Conservation (phyloP, 2,113 vertebrate genomes). For the Eurypyga helias region DNA sequence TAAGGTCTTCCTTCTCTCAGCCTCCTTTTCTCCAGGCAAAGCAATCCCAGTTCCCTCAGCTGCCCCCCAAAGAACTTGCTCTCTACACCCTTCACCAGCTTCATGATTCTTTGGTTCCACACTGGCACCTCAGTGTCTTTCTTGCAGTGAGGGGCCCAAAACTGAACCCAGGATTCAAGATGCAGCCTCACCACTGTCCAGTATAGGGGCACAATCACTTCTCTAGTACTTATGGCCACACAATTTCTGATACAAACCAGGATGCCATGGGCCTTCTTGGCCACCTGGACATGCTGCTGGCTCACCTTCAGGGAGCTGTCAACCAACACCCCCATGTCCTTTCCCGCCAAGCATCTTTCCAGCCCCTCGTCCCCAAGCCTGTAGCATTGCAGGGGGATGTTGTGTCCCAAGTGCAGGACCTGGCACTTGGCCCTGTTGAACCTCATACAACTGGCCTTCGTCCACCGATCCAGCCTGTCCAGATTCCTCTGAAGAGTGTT, state of each 20-base stretch:
- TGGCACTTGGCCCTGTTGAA: neutral
- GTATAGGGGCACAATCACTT: neutral
- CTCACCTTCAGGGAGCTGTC: neutral
- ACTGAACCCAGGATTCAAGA: neutral
- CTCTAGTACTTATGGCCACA: neutral
- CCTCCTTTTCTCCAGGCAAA: no score
- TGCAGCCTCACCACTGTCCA: no score
- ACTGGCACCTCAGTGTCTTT: neutral
- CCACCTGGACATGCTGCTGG: neutral
- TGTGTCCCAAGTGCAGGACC: neutral
- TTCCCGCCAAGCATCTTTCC: neutral
- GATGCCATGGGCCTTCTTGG: neutral
- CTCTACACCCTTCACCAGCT: neutral
- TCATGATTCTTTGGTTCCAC: neutral
- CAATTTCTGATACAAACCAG: neutral
- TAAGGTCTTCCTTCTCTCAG: neutral
- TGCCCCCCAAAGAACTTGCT: neutral
- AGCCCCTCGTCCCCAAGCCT: neutral
- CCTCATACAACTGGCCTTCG: neutral
- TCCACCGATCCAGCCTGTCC: neutral
- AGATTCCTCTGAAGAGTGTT: neutral
- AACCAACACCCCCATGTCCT: neutral
- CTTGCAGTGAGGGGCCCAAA: neutral
- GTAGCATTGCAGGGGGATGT: neutral
- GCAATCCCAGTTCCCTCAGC: neutral